Percentiles rank a stretch among this genome's conserved stretches.
Conservation (phyloP, 2,888 invertebrate species). For the Agrilus cyanescens region DNA sequence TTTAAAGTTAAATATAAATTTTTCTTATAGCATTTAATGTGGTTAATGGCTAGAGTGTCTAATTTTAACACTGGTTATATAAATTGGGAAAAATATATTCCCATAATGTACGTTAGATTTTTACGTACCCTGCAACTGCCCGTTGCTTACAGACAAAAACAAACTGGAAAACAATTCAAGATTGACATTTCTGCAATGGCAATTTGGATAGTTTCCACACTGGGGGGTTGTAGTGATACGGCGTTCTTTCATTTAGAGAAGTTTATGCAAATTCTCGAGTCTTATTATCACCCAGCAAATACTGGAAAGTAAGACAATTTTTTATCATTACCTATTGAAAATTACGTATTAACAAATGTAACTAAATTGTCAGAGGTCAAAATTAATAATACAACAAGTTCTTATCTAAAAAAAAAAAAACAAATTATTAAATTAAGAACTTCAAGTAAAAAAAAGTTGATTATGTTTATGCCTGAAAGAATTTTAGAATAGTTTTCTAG, state of each 20-base stretch:
- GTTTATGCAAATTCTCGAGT: constrained; percentile 71
- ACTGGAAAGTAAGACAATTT: constrained; percentile 40
- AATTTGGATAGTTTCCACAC: constrained; percentile 47
- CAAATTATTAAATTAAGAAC: too few species aligned
- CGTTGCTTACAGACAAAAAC: constrained; percentile 59
- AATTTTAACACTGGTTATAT: constrained; percentile 67
- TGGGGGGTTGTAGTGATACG: constrained; percentile 52
- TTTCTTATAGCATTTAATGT: constrained; percentile 51
- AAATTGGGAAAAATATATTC: constrained; percentile 77
- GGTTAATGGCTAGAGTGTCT: constrained; percentile 62
- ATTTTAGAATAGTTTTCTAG: too few species aligned
- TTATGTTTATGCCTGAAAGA: too few species aligned
- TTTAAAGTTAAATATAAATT: constrained; percentile 9
- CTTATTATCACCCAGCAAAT: constrained; percentile 85
- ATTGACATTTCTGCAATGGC: constrained; percentile 40
- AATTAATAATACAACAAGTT: too few species aligned
- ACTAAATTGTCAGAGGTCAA: too few species aligned
- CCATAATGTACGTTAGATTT: constrained; percentile 62
- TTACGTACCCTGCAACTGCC: constrained; percentile 66
- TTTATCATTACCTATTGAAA: too few species aligned
- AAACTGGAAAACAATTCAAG: constrained; percentile 42
- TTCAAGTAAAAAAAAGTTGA: too few species aligned
- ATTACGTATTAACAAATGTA: too few species aligned
- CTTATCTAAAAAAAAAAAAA: too few species aligned
- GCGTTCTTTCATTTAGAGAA: constrained; percentile 63